Evolutionary conservation across 2,888 invertebrate genomes (phyloP).

Genomic region (Dugesia japonica): DNA sequence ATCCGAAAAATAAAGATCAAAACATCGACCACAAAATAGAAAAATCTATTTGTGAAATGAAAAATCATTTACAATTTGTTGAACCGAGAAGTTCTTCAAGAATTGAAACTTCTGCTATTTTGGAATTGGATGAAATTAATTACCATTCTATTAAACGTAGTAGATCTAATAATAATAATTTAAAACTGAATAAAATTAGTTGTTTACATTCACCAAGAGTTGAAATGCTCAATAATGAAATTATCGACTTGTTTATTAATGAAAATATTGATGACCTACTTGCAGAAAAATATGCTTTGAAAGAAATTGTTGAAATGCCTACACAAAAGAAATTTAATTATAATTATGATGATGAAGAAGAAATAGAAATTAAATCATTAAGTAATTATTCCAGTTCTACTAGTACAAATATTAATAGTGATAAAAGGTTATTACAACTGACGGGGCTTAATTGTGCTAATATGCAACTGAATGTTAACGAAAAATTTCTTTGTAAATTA

Average conservation of each 20-base stretch:
- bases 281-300: no score
- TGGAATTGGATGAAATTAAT: background rate
- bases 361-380: background rate
- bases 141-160: background rate
- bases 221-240: background rate
- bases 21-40: no score
- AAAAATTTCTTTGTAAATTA: background rate
- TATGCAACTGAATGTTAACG: background rate
- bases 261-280: background rate
- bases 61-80: no score
- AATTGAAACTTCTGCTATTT: background rate
- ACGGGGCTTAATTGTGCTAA: background rate
- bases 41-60: no score
- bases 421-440: background rate
- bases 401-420: background rate
- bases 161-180: background rate
- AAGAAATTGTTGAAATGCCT: no score
- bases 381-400: background rate
- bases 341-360: background rate
- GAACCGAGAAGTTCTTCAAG: background rate
- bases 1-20: no score
- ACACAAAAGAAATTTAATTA: background rate
- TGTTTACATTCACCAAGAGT: background rate
- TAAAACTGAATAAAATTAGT: background rate
- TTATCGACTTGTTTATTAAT: background rate